A percentile compares a stretch with the other conserved stretches of the same genome.
phyloP scores from a whole-genome alignment of 2,888 invertebrate species.

The Nowickia ferox region DNA sequence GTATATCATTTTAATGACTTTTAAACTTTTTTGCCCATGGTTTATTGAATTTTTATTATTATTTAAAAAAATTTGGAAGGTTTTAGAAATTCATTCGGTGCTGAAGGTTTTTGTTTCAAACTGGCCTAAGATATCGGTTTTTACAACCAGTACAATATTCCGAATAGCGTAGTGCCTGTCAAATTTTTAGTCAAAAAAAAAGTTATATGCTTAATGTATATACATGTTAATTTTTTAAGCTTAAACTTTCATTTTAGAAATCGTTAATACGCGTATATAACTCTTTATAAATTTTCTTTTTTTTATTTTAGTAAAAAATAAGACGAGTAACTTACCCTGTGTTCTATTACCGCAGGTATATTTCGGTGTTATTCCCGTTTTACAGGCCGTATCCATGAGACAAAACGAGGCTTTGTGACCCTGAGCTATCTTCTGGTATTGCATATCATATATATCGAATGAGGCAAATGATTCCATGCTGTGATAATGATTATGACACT shows the following conservation, averaged over 20 bases:
- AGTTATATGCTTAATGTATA: too few relatives aligned
- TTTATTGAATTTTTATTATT: too few relatives aligned
- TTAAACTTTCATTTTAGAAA: background rate
- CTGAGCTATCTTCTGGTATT: conserved; percentile 77
- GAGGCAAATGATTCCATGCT: conserved; percentile 80
- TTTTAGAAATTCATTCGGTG: too few relatives aligned
- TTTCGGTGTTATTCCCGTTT: conserved; percentile 73
- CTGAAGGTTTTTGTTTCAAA: too few relatives aligned
- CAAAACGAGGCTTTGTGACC: conserved; percentile 81
- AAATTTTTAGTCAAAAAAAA: too few relatives aligned
- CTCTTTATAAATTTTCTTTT: background rate
- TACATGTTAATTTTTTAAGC: background rate
- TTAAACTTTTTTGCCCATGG: too few relatives aligned
- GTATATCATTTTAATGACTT: too few relatives aligned
- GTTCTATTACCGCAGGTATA: conserved; percentile 78
- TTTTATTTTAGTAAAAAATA: background rate
- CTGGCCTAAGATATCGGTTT: too few relatives aligned
- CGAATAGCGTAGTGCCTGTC: too few relatives aligned
- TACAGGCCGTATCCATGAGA: conserved; percentile 77
- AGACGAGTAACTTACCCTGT: conserved; percentile 74
- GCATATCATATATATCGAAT: conserved; percentile 78
- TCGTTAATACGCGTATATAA: background rate
- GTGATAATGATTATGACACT: conserved; percentile 79
- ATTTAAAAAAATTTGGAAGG: too few relatives aligned
- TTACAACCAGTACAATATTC: too few relatives aligned